Evolutionary conservation across 2,797 vertebrate genomes (phyloP), one percentile per base, ranked within the genome.

Genomic region (Rhinella marina): DNA sequence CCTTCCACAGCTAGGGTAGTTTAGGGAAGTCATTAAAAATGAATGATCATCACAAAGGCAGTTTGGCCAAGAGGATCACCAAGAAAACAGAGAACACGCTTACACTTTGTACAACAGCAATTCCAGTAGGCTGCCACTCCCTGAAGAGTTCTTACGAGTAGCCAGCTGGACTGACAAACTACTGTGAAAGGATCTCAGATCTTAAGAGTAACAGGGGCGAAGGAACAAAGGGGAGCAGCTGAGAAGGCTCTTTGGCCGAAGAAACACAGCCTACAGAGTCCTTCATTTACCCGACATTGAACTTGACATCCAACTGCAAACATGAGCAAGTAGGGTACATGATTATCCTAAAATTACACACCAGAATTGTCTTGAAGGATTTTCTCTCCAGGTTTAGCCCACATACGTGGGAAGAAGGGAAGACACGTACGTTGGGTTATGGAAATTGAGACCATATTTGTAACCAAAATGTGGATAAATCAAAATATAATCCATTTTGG

Each of bases 191-290:
- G 86, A 84, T 93, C 91, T 92, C 91, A 78, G 92, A 92, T 91
- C 89, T 81, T 84, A 91, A 90, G 82, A 87, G 59, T 80, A 57
- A 85, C 19, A 84, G 62, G 86, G 86, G 73, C 50, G 73, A 85
- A 62, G 91, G 91, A 92, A 25, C 91, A 90, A 92, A 91, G 92
- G 90, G 92, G 93, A 95, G 93, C 92, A 95, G 93, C 92, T 93
- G 91, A 93, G 92, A 93, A 79, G 86, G 90, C 90, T 84, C 91
- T 90, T 92, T 91, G 90, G 91, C 91, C 87, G 23, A 78, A 52
- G 19, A 93, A 92, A 93, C 90, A 90, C 88, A 91, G 91, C 93
- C 88, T 92, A 91, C 93, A 92, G 94, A 95, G 93, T 93, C 90
- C 91, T 92, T 89, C 91, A 29, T 91, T 93, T 93, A 94, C 92